phyloP scores from a whole-genome alignment of 2,888 invertebrate species.

The Alviniconcha strummeri region DNA sequence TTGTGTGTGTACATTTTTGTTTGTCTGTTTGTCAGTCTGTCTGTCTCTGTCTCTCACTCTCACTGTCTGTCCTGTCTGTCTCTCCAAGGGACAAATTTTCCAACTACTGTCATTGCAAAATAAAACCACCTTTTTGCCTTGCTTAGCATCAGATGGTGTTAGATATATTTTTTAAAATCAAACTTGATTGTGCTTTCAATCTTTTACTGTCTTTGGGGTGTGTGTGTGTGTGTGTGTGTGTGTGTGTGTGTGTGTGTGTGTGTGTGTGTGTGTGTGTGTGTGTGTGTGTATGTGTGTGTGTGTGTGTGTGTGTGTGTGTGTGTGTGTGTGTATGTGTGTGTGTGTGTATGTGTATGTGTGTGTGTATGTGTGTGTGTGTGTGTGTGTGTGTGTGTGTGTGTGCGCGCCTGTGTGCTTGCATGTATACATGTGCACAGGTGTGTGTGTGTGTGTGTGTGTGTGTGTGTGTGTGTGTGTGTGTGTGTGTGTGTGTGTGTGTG shows the following conservation, averaged over 20 bases:
- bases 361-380: conserved; percentile 20
- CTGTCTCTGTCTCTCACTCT: too few relatives aligned
- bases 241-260: too few relatives aligned
- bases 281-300: not conserved
- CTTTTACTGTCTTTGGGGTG: too few relatives aligned
- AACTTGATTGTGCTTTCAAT: too few relatives aligned
- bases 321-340: not conserved
- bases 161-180: too few relatives aligned
- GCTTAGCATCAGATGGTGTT: too few relatives aligned
- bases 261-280: too few relatives aligned
- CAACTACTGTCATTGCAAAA: too few relatives aligned
- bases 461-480: not conserved
- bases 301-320: not conserved
- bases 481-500: not conserved
- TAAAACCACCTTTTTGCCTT: too few relatives aligned
- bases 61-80: too few relatives aligned
- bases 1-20: not conserved
- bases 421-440: not conserved
- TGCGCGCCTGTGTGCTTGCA: not conserved
- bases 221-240: too few relatives aligned
- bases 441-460: not conserved
- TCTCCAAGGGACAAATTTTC: too few relatives aligned
- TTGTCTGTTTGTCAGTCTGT: not conserved
- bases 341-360: conserved; percentile 8
- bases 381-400: conserved; percentile 14